A percentile compares a stretch with the other conserved stretches of the same genome.
phyloP scores from a whole-genome alignment of 2,888 invertebrate genomes.

The Cacoxenus indagator region DNA sequence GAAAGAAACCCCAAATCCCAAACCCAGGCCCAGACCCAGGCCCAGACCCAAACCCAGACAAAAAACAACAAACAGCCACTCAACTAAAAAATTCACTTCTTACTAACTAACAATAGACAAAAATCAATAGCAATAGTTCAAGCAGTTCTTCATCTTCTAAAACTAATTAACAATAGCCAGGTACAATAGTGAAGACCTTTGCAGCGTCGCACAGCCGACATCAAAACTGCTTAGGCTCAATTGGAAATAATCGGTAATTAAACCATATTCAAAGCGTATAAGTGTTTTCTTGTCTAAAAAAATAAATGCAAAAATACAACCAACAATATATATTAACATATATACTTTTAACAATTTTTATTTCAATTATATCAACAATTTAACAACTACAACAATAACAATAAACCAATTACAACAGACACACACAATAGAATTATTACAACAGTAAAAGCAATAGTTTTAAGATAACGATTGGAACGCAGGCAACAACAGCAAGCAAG shows the following conservation, averaged over 20 bases:
- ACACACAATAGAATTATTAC: slow-evolving; percentile 3
- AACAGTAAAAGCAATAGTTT: slow-evolving; percentile 27
- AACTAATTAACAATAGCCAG: neutral
- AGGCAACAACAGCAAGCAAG: neutral
- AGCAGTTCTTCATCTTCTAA: neutral
- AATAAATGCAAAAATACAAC: neutral
- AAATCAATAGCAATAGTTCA: slow-evolving; percentile 7
- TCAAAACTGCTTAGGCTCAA: neutral
- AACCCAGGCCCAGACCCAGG: neutral
- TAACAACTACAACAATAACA: slow-evolving; percentile 32
- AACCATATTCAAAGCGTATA: slow-evolving; percentile 13
- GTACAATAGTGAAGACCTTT: neutral
- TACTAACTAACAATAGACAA: slow-evolving; percentile 33
- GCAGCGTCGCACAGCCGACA: neutral
- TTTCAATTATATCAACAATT: slow-evolving; percentile 63
- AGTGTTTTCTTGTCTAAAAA: slow-evolving; percentile 10
- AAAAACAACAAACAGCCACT: slow-evolving; percentile 24
- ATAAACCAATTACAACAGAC: slow-evolving; percentile 14
- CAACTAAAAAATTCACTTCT: slow-evolving; percentile 17
- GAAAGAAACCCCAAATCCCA: neutral
- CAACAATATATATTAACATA: slow-evolving; percentile 29
- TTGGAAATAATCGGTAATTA: slow-evolving; percentile 17
- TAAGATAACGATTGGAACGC: slow-evolving; percentile 2
- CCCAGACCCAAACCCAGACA: neutral
- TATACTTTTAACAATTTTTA: slow-evolving; percentile 50